Evolutionary conservation across 2,888 invertebrate species (phyloP).

Genomic region (Sminthurinus aureus): DNA sequence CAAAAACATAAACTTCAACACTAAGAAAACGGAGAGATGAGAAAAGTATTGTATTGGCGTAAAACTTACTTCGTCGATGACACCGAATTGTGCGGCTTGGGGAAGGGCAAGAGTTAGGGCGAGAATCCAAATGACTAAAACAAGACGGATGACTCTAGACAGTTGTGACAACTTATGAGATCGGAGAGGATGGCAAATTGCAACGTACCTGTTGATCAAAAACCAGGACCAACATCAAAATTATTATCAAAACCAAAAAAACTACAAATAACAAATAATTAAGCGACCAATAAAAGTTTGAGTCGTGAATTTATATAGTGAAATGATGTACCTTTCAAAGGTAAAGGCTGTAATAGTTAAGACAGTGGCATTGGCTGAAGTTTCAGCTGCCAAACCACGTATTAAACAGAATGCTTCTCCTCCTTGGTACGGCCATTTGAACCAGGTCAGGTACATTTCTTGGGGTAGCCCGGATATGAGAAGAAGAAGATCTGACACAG

Average conservation of each 20-base stretch:
- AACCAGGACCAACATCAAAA: too few species aligned
- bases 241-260: too few species aligned
- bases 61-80: constrained; percentile 61
- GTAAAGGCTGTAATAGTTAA: constrained; percentile 83
- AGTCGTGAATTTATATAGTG: too few species aligned
- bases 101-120: constrained; percentile 77
- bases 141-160: constrained; percentile 80
- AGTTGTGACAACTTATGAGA: constrained; percentile 85
- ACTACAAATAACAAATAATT: too few species aligned
- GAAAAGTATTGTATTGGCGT: too few species aligned
- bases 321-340: constrained; percentile 84
- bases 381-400: constrained; percentile 82
- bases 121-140: constrained; percentile 80
- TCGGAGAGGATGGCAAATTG: constrained; percentile 85
- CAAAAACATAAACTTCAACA: background rate
- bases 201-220: constrained; percentile 65
- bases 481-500: constrained; percentile 78
- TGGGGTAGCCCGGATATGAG: constrained; percentile 75
- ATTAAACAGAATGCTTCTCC: constrained; percentile 80
- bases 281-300: too few species aligned
- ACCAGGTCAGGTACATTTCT: constrained; percentile 80
- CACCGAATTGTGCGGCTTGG: constrained; percentile 64
- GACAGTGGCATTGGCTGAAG: constrained; percentile 85
- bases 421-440: constrained; percentile 75
- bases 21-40: background rate